A percentile compares a stretch with the other conserved stretches of the same genome.
Conservation (phyloP, 1,140 invertebrate species). For the Artemia franciscana region DNA sequence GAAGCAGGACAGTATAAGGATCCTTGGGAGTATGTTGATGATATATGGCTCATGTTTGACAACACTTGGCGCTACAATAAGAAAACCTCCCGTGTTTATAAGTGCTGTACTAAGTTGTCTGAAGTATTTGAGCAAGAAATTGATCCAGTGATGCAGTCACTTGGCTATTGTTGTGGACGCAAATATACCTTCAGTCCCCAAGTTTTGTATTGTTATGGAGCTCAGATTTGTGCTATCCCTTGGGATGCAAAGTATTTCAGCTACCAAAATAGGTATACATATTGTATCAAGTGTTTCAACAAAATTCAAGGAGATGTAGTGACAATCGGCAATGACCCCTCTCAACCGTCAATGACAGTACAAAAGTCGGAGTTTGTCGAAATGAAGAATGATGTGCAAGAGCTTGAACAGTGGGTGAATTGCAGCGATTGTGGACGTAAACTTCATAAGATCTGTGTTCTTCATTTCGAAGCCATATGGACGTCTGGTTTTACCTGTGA, state of each 20-base stretch:
- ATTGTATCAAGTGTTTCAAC: slow-evolving; percentile 99
- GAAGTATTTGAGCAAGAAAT: slow-evolving; percentile 96
- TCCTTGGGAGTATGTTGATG: slow-evolving; percentile 98
- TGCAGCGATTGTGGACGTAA: slow-evolving; percentile 89
- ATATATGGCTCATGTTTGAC: slow-evolving; percentile 99
- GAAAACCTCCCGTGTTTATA: slow-evolving; percentile 92
- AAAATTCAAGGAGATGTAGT: slow-evolving; percentile 95
- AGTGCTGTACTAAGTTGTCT: slow-evolving; percentile 90
- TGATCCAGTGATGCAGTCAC: slow-evolving; percentile 89
- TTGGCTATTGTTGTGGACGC: slow-evolving; percentile 95
- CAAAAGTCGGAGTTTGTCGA: slow-evolving; percentile 48
- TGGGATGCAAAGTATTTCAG: slow-evolving; percentile 94
- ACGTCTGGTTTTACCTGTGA: slow-evolving; percentile 80
- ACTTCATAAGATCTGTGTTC: slow-evolving; percentile 91
- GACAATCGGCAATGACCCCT: slow-evolving; percentile 82
- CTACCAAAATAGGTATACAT: slow-evolving; percentile 97
- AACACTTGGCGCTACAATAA: slow-evolving; percentile 99
- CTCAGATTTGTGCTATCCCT: slow-evolving; percentile 93
- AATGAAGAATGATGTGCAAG: slow-evolving; percentile 96
- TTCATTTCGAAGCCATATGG: slow-evolving; percentile 88
- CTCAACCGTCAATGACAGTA: slow-evolving; percentile 83
- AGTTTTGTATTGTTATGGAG: slow-evolving; percentile 95
- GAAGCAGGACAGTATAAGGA: slow-evolving; percentile 84
- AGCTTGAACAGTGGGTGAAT: slow-evolving; percentile 85
- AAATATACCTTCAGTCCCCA: slow-evolving; percentile 98